These are phyloP conservation scores for Ariolimax columbianus DNA, from an alignment of 2,888 invertebrate species.

Conservation along the genomic window DNA sequence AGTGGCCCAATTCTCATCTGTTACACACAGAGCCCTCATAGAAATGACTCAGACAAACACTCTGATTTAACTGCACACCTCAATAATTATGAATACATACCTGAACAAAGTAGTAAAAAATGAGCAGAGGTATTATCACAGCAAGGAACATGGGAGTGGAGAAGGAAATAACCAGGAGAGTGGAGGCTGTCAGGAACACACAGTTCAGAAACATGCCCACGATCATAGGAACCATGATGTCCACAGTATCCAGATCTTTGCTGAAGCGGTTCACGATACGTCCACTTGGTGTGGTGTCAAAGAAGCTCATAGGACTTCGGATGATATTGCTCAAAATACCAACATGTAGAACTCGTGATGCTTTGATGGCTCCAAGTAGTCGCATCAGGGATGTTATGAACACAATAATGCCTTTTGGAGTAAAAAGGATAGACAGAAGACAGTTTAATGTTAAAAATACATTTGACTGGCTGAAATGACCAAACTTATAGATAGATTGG, in stretches of 20 bases:
- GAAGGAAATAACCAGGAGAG: constrained; percentile 63
- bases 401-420: constrained; percentile 32
- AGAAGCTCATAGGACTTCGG: constrained; percentile 73
- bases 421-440: background rate
- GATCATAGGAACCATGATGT: constrained; percentile 55
- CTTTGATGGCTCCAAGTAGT: constrained; percentile 50
- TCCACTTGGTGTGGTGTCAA: constrained; percentile 72
- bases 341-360: constrained; percentile 69
- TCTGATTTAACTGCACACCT: no score
- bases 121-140: constrained; percentile 62
- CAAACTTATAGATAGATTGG: background rate
- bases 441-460: background rate
- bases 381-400: constrained; percentile 51
- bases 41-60: no score
- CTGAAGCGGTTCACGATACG: constrained; percentile 73
- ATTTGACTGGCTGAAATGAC: background rate
- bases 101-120: constrained; percentile 69
- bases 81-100: constrained; percentile 54
- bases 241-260: constrained; percentile 71
- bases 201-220: constrained; percentile 54
- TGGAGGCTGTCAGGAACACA: constrained; percentile 57
- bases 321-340: constrained; percentile 71
- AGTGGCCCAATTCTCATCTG: no score
- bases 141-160: constrained; percentile 66
- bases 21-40: no score